Evolutionary conservation across 2,888 invertebrate species (phyloP).

Genomic region (Tachina fera): DNA sequence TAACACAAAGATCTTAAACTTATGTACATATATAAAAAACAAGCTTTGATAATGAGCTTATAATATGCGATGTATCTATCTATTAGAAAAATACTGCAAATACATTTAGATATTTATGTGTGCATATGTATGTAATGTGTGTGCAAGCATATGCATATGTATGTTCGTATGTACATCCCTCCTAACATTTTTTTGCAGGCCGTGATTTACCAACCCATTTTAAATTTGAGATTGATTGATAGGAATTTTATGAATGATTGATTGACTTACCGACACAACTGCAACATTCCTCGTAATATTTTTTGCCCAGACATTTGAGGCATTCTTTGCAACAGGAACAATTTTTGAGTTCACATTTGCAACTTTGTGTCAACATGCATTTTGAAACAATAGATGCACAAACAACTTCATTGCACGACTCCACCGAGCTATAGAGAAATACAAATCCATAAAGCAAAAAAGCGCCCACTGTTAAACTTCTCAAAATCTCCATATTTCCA

Average conservation of each 20-base stretch:
- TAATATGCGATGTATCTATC: constrained; percentile 48
- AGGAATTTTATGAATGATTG: not conserved
- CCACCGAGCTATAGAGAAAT: constrained; percentile 77
- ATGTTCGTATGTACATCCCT: not conserved
- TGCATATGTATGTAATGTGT: not conserved
- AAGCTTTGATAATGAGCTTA: constrained; percentile 49
- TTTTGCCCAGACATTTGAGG: constrained; percentile 91
- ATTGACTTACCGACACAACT: constrained; percentile 95
- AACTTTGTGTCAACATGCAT: constrained; percentile 97
- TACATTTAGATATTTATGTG: not conserved
- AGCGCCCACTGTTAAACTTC: constrained; percentile 76
- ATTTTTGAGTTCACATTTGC: constrained; percentile 96
- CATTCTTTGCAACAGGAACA: constrained; percentile 98
- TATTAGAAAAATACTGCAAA: constrained; percentile 38
- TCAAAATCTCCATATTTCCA: constrained; percentile 76
- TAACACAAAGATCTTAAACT: constrained; percentile 23
- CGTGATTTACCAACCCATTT: constrained; percentile 48
- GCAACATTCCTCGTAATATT: constrained; percentile 96
- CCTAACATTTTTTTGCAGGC: not conserved
- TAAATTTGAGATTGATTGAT: constrained; percentile 5
- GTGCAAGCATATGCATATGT: not conserved
- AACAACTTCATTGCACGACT: constrained; percentile 94
- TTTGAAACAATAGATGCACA: constrained; percentile 98
- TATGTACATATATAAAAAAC: constrained; percentile 2
- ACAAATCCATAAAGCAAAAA: constrained; percentile 77